Evolutionary conservation across 1,140 invertebrate genomes (phyloP).

Genomic region (Panulirus ornatus): DNA sequence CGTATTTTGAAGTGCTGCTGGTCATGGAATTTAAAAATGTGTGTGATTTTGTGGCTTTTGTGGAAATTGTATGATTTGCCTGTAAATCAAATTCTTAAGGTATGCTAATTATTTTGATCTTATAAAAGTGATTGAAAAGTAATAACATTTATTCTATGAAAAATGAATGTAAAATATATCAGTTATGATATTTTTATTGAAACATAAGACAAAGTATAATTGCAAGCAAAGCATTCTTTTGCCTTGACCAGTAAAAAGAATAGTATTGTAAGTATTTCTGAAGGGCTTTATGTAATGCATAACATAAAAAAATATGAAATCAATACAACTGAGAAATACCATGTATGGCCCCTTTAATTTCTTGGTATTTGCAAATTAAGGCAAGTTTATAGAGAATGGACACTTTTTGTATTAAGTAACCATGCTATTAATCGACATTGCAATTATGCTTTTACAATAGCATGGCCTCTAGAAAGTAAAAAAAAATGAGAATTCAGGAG

Average conservation of each 20-base stretch:
- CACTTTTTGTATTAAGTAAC: too few relatives aligned
- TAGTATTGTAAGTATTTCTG: background rate
- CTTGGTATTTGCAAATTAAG: too few relatives aligned
- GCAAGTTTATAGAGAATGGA: too few relatives aligned
- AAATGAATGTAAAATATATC: background rate
- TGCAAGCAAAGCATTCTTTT: background rate
- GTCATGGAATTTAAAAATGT: background rate
- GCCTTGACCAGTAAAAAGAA: background rate
- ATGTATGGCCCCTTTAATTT: too few relatives aligned
- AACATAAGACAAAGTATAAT: background rate
- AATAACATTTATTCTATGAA: background rate
- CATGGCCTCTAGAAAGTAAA: too few relatives aligned
- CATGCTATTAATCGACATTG: too few relatives aligned
- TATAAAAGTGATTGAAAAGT: background rate
- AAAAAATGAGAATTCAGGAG: too few relatives aligned
- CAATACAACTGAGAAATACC: too few relatives aligned
- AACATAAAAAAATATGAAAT: too few relatives aligned
- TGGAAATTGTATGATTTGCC: conserved; percentile 10
- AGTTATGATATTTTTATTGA: conserved; percentile 8
- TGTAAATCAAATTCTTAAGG: background rate
- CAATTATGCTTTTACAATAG: too few relatives aligned
- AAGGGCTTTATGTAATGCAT: too few relatives aligned
- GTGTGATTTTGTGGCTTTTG: background rate
- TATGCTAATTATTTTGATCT: conserved; percentile 2
- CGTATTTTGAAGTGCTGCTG: background rate